Conservation (phyloP, 2,888 invertebrate genomes). For the Drosophila mercatorum region DNA sequence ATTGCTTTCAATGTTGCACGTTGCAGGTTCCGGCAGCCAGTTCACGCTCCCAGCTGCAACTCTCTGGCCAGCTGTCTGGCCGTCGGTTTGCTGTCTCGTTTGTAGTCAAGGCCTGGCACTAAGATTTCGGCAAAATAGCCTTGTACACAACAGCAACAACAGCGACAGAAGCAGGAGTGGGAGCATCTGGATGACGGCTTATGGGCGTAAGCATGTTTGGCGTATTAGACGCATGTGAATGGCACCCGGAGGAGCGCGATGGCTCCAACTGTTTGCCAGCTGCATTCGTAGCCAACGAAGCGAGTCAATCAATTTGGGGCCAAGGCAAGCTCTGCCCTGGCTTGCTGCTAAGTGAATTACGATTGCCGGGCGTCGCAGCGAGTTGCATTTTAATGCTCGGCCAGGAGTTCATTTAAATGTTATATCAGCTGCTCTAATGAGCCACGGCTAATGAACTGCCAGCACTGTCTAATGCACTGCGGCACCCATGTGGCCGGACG, state of each 20-base stretch:
- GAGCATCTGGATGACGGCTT: constrained; percentile 65
- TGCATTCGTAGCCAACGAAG: constrained; percentile 62
- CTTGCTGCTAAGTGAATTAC: constrained; percentile 51
- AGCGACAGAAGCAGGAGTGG: neutral
- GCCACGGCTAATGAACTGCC: constrained; percentile 76
- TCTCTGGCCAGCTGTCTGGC: constrained; percentile 30
- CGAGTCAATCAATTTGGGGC: constrained; percentile 71
- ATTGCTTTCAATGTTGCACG: constrained; percentile 61
- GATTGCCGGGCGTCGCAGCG: constrained; percentile 19
- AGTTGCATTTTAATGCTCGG: constrained; percentile 47
- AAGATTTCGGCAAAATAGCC: constrained; percentile 62
- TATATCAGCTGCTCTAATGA: constrained; percentile 62
- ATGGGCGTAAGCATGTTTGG: constrained; percentile 77
- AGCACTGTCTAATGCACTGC: constrained; percentile 68
- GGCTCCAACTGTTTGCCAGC: constrained; percentile 13
- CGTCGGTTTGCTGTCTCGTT: constrained; percentile 61
- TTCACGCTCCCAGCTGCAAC: neutral
- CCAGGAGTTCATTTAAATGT: constrained; percentile 52
- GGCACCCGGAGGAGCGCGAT: neutral
- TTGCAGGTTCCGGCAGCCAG: constrained; percentile 6
- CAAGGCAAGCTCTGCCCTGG: neutral
- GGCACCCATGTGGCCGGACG: constrained; percentile 55
- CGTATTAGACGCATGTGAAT: constrained; percentile 70
- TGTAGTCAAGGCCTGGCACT: constrained; percentile 59
- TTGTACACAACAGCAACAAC: constrained; percentile 10